phyloP scores from a whole-genome alignment of 2,888 invertebrate genomes.

The Phortica magna region DNA sequence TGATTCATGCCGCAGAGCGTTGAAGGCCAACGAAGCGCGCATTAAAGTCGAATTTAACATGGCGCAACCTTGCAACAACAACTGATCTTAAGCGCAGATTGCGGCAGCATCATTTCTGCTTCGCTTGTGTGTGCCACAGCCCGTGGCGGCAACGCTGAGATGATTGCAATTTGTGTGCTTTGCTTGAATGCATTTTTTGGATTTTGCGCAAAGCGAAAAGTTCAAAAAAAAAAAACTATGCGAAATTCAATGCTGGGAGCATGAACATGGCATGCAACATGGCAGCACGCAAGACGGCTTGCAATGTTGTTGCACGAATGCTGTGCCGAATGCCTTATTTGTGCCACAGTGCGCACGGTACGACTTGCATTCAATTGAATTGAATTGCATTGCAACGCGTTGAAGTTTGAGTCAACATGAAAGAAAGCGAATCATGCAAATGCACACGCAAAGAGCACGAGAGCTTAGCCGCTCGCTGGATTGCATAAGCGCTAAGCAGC shows the following conservation, averaged over 20 bases:
- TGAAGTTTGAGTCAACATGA: background rate
- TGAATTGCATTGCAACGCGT: background rate
- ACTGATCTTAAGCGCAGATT: background rate
- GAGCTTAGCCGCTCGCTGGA: background rate
- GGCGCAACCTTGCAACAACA: background rate
- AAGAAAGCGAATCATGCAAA: slow-evolving; percentile 20
- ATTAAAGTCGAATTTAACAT: background rate
- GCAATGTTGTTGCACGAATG: slow-evolving; percentile 4
- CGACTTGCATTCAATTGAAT: background rate
- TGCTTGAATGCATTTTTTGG: slow-evolving; percentile 19
- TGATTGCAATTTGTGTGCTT: background rate
- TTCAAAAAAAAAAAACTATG: background rate
- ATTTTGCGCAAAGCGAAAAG: background rate
- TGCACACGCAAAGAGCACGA: background rate
- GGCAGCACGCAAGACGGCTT: slow-evolving; percentile 17
- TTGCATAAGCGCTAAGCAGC: slow-evolving; percentile 37
- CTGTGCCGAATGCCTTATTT: slow-evolving; percentile 12
- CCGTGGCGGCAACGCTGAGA: background rate
- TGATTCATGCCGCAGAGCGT: background rate
- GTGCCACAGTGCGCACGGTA: slow-evolving; percentile 9
- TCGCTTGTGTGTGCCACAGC: slow-evolving; percentile 2
- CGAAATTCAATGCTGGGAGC: slow-evolving; percentile 34
- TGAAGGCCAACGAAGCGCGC: background rate
- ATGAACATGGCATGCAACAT: slow-evolving; percentile 15
- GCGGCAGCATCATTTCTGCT: background rate